Base-by-base conservation (phyloP, 2,888 invertebrate genomes). In the Marasmarcha lunaedactyla region DNA sequence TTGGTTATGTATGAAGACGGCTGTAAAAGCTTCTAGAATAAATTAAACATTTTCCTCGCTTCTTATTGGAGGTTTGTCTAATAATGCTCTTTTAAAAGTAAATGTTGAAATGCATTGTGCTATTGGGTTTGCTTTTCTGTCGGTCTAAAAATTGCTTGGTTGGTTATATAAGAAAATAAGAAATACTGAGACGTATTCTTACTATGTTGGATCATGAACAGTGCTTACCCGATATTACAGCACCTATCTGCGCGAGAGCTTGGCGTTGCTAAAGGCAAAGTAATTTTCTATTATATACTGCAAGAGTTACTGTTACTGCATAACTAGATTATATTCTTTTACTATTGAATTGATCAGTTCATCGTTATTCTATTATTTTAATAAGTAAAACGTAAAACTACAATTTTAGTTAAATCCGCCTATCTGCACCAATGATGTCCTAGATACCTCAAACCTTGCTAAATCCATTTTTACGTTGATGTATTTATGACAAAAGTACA, bases 231-330 rank as follows among this genome's bases (percentile, higher is more conserved):
- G 30, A 38, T 37, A 38, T 43, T 36, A 42, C 45, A 15, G 20
- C n/a, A n/a, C n/a, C n/a, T 45, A 44, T 50, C 52, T 51, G 53
- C 41, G 51, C 55, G 56, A 58, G 57, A 56, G 56, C 47, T 46
- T 46, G 46, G 48, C 38, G 27, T 33, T 33, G 42, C 36, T 41
- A 14, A n/a, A 45, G 48, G 46, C 47, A 37, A 14, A 14, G 1
- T 37, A 14, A 33, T 13, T 33, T 33, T 33, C 7, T n/a, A 33
- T 33, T 11, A 33, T 14, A 36, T 12, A 20, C 10, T 27, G n/a
- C 27, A 35, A 20, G 15, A 26, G 12, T 25, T 38, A 12, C 20
- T 20, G 7, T 30, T 30, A 20, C 20, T 38, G 26, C 14, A 11
- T 25, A 39, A 35, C 11, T 27, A 13, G 15, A 14, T 35, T n/a